A percentile compares a stretch with the other conserved stretches of the same genome.
phyloP scores from a whole-genome alignment of 2,888 invertebrate genomes.

The Ormyrus labotus region DNA sequence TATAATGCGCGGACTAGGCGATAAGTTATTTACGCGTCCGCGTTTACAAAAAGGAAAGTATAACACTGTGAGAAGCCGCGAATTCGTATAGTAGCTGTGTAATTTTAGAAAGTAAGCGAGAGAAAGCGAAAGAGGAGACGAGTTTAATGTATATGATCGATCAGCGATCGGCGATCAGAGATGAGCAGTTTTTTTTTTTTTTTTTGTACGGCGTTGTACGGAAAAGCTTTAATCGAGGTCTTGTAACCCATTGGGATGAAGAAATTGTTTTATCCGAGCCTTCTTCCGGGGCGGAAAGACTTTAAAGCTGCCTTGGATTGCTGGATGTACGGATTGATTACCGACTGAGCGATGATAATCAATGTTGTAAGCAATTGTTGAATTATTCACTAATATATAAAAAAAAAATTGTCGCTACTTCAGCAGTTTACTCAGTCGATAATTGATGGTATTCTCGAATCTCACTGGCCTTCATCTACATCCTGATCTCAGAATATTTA shows the following conservation, averaged over 20 bases:
- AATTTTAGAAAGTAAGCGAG: conserved; percentile 21
- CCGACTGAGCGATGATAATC: not conserved
- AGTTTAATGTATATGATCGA: not conserved
- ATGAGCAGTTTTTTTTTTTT: not conserved
- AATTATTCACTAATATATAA: conserved; percentile 1
- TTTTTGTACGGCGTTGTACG: not conserved
- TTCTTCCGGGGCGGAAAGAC: not conserved
- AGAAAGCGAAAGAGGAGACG: not conserved
- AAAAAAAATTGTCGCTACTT: not conserved
- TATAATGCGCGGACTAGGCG: conserved; percentile 2
- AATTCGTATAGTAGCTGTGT: conserved; percentile 2
- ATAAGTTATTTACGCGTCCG: conserved; percentile 1
- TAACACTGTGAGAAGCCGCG: not conserved
- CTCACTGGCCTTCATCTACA: conserved; percentile 3
- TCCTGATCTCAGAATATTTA: conserved; percentile 28
- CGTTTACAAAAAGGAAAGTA: conserved; percentile 21
- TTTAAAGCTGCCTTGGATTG: not conserved
- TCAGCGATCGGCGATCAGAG: not conserved
- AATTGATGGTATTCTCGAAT: not conserved
- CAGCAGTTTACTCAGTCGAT: too few species aligned
- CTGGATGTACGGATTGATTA: not conserved
- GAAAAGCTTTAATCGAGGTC: not conserved
- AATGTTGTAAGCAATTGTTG: not conserved
- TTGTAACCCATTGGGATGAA: not conserved
- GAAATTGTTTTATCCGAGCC: not conserved